Evolutionary conservation across 1,140 invertebrate genomes (phyloP).

Genomic region (Formica exsecta): DNA sequence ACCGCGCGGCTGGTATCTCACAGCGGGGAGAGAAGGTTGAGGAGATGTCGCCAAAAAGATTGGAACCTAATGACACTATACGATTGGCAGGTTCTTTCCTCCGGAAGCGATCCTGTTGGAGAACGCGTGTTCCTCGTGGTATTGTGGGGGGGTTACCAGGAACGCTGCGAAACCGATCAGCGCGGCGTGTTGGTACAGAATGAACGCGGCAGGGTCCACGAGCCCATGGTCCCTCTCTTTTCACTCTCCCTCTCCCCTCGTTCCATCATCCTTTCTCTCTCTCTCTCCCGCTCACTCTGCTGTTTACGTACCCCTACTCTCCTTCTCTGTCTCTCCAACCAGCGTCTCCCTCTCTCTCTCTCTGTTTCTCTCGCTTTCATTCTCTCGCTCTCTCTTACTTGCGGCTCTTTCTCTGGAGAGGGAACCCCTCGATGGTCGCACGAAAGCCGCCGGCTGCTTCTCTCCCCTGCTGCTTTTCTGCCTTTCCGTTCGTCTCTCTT

Average conservation of each 20-base stretch:
- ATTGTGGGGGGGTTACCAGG: constrained; percentile 41
- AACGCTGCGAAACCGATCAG: constrained; percentile 68
- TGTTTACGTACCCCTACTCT: constrained; percentile 28
- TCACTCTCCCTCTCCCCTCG: constrained; percentile 6
- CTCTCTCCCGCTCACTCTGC: constrained; percentile 53
- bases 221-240: constrained; percentile 71
- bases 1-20: not conserved
- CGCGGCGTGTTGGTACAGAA: constrained; percentile 73
- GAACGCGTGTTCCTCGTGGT: constrained; percentile 66
- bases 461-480: constrained; percentile 72
- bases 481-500: constrained; percentile 65
- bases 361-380: not conserved
- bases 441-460: constrained; percentile 73
- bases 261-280: constrained; percentile 55
- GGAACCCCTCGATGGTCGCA: constrained; percentile 72
- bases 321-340: not conserved
- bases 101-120: constrained; percentile 52
- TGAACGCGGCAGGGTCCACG: constrained; percentile 72
- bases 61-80: not conserved
- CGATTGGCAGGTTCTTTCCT: not conserved
- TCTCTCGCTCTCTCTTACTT: constrained; percentile 1
- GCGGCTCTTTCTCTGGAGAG: constrained; percentile 57
- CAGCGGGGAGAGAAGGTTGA: not conserved
- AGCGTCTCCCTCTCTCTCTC: not conserved
- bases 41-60: not conserved